Evolutionary conservation across 2,797 vertebrate genomes (phyloP), one percentile per base, ranked within the genome.

Genomic region (Merluccius polli): DNA sequence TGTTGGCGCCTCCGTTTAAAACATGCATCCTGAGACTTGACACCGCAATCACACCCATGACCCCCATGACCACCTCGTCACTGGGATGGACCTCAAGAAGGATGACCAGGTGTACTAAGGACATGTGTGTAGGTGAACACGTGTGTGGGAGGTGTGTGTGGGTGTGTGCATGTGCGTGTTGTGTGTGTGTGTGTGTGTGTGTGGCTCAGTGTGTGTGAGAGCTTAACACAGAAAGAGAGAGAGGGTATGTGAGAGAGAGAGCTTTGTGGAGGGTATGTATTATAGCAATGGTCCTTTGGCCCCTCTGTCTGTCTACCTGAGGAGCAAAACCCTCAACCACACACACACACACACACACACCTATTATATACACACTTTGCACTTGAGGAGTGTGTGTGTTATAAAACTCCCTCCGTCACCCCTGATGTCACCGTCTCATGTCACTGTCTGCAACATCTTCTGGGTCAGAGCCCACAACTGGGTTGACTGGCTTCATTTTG

Each of bases 71-170:
- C 48, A 48, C 16, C 48, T 52, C 44, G 21, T 52, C 44, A 18
- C 16, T 7, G 44, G 36, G 36, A 38, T 1, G 11, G 36, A 38
- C 36, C 36, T 38, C 36, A 35, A 8, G 33, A 35, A n/a, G 33
- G 33, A 3, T 10, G 36, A 38, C 6, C 36, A 38, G 36, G 4
- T 38, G 36, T 12, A 38, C 36, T 7, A 38, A 6, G 36, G 36
- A 38, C 36, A 35, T 52, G 44, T 73, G 48, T 29, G 36, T 48
- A 21, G 76, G 70, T 31, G n/a, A 80, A 76, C 70, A 78, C 77
- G 72, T 84, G n/a, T n/a, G n/a, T n/a, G n/a, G n/a, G n/a, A n/a
- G n/a, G n/a, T n/a, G n/a, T n/a, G n/a, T n/a, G n/a, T n/a, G n/a
- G n/a, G n/a, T n/a, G n/a, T n/a, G n/a, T n/a, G n/a, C n/a, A n/a